Evolutionary conservation across 2,888 invertebrate species (phyloP), one percentile per base, ranked within the genome.

Genomic region (Asteroscopus sphinx): DNA sequence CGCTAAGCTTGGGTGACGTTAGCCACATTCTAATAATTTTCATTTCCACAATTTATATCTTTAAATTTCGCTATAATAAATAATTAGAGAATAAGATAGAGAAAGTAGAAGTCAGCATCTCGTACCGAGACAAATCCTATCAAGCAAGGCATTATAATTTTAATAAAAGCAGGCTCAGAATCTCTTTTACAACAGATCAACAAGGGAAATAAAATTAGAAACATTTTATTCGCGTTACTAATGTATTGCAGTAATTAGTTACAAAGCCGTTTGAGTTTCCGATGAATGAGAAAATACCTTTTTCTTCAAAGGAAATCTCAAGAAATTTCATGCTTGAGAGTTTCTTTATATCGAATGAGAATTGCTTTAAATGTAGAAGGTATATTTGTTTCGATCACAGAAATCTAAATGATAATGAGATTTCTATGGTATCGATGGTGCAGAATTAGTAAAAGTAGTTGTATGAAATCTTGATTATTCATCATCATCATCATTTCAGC

Each of bases 161-260:
- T 6, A 25, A 25, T 3, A 4, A 25, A 25, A 4, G 3, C 6
- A 25, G 3, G 25, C n/a, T 25, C 6, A 6, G 9, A 6, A 28
- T 9, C 8, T 28, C 28, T 28, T 28, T 28, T 2, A 28, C 9
- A 6, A 15, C 1, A 13, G n/a, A 13, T 11, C 17, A 33, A 47
- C 35, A 39, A 47, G 37, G n/a, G 21, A 36, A 64, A 64, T 60
- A 32, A 58, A 56, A 68, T 61, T 56, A 62, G 33, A 26, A 46
- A 15, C 45, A 45, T 49, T 51, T 46, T 30, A 33, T 66, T 58
- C 41, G 48, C 16, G 33, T 51, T 46, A 36, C 51, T 51, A 51
- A 59, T 47, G 37, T 67, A 66, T 59, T 59, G 42, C 46, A 64
- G 67, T 67, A 64, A 67, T 64, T 64, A 64, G 60, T 47, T 67